Evolutionary conservation across 2,797 vertebrate genomes (phyloP).

Genomic region (Falco berigora): DNA sequence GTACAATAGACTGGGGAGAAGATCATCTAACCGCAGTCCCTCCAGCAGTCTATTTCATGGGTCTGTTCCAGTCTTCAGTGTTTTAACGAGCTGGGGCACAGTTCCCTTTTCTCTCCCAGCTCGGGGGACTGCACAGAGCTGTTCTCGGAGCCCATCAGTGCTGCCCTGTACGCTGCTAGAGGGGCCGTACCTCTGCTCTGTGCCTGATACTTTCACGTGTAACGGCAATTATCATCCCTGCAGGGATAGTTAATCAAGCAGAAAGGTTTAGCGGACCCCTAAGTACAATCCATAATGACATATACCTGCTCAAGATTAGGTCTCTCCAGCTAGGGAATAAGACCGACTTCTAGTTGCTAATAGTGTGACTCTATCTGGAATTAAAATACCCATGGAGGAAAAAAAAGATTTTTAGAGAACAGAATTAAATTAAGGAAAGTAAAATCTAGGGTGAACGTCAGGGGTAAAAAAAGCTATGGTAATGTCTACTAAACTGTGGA

Average conservation of each 20-base stretch:
- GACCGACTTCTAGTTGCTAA: neutral
- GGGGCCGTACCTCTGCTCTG: neutral
- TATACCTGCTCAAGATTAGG: neutral
- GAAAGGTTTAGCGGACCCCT: conserved; percentile 23
- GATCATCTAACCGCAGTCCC: neutral
- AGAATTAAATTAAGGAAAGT: neutral
- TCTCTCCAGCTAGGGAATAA: neutral
- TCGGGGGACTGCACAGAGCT: neutral
- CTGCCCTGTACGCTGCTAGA: neutral
- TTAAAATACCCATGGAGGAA: neutral
- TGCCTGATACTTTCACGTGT: neutral
- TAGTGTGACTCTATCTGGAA: neutral
- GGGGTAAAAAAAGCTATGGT: neutral
- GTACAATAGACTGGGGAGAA: neutral
- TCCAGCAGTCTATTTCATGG: neutral
- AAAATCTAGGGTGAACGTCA: neutral
- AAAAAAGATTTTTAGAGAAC: neutral
- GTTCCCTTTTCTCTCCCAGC: neutral
- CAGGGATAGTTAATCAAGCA: conserved; percentile 32
- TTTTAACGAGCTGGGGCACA: neutral
- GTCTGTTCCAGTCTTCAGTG: neutral
- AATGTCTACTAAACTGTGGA: neutral
- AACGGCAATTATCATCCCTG: conserved; percentile 44
- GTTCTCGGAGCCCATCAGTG: neutral
- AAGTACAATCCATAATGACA: conserved; percentile 18